Conservation (phyloP, 92 coral and sea anemone species). For the Pocillopora meandrina region DNA sequence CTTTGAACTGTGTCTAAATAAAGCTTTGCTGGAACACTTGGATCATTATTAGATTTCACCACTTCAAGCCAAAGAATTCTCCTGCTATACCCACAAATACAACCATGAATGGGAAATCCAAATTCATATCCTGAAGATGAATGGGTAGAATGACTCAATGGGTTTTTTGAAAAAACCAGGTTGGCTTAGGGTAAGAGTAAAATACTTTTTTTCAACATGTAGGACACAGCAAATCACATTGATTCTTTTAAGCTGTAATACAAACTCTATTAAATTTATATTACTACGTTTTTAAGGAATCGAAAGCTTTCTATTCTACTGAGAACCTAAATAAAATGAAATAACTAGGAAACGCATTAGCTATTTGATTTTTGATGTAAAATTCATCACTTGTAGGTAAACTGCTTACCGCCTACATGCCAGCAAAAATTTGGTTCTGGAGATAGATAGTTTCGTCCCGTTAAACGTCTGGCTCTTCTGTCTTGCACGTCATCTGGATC, state of each 20-base stretch:
- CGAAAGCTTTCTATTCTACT: no score
- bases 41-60: not conserved
- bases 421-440: conserved; percentile 71
- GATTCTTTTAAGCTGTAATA: no score
- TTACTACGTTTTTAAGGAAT: no score
- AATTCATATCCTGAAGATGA: not conserved
- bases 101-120: no score
- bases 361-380: not conserved
- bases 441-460: conserved; percentile 34
- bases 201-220: no score
- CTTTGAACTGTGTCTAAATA: not conserved
- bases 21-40: not conserved
- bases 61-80: not conserved
- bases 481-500: conserved; percentile 58
- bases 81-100: not conserved
- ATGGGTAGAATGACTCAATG: not conserved
- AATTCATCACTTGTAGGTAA: not conserved
- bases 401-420: conserved; percentile 64
- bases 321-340: not conserved
- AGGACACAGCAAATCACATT: no score
- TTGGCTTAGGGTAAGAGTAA: no score
- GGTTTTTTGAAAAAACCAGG: no score
- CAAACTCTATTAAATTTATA: no score
- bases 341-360: not conserved
- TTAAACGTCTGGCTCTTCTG: conserved; percentile 46